Evolutionary conservation across 37 sponge, comb jelly and placozoan genomes (phyloP).

Genomic region (Beroe forskalii): DNA sequence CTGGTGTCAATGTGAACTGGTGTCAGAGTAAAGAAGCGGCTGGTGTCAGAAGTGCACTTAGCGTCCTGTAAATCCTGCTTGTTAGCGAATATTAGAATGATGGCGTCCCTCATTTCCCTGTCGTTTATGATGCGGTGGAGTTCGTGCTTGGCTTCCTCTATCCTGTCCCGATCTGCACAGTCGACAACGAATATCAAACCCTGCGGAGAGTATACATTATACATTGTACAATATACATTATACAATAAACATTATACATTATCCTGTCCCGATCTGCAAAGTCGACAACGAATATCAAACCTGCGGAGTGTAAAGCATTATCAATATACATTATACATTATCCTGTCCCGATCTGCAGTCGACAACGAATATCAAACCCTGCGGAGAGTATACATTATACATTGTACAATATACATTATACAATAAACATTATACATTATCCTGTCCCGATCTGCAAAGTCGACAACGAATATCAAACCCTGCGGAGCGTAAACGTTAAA

Average conservation of each 20-base stretch:
- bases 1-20: background rate
- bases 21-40: background rate
- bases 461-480: slow-evolving; percentile 76
- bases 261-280: slow-evolving; percentile 93
- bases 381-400: slow-evolving; percentile 56
- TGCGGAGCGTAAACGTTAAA: background rate
- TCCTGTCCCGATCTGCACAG: slow-evolving; percentile 91
- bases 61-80: slow-evolving; percentile 95
- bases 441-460: slow-evolving; percentile 92
- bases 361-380: slow-evolving; percentile 95
- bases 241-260: background rate
- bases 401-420: no score
- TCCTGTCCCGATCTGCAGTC: no score
- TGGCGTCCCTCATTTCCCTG: slow-evolving; percentile 92
- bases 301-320: background rate
- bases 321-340: no score
- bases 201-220: slow-evolving; percentile 68
- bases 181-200: slow-evolving; percentile 97
- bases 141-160: slow-evolving; percentile 93
- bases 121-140: slow-evolving; percentile 95
- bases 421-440: slow-evolving; percentile 43
- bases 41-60: slow-evolving; percentile 66
- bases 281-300: slow-evolving; percentile 76
- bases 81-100: slow-evolving; percentile 94
- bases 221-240: no score